phyloP scores from a whole-genome alignment of 2,113 vertebrate genomes.

The Falcunculus frontatus region DNA sequence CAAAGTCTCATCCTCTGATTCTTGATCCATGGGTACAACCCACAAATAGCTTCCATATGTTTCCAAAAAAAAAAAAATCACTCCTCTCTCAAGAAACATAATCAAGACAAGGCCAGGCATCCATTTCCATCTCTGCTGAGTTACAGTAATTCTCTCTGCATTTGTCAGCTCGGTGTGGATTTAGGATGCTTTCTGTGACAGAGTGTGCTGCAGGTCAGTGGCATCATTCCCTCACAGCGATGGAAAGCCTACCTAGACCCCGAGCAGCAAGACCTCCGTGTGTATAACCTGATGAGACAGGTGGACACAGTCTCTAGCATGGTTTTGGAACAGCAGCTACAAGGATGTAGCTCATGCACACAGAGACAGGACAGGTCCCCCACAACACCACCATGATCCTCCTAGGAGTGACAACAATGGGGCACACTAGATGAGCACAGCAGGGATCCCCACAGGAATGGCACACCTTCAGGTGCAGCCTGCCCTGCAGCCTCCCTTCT shows the following conservation, averaged over 20 bases:
- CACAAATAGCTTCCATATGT: slow-evolving; percentile 12
- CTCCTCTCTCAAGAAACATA: not conserved
- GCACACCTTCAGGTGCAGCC: not conserved
- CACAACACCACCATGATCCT: fast-evolving
- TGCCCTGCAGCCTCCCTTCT: not conserved
- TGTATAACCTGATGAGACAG: not conserved
- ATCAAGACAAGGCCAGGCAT: not conserved
- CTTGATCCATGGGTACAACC: not conserved
- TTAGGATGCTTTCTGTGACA: not conserved
- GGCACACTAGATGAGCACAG: fast-evolving
- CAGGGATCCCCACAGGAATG: not conserved
- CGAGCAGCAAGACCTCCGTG: not conserved
- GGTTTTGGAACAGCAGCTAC: not conserved
- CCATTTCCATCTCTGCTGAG: not conserved
- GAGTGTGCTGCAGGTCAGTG: not conserved
- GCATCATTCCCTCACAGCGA: not conserved
- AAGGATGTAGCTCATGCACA: fast-evolving
- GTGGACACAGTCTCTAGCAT: no score
- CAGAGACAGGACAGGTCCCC: not conserved
- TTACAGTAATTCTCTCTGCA: not conserved
- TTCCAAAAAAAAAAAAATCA: not conserved
- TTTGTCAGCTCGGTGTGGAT: not conserved
- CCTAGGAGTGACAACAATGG: fast-evolving
- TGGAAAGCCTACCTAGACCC: not conserved
- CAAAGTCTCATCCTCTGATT: not conserved